A percentile compares a stretch with the other conserved stretches of the same genome.
phyloP scores from a whole-genome alignment of 2,888 invertebrate genomes.

The Opisthograptis luteolata region DNA sequence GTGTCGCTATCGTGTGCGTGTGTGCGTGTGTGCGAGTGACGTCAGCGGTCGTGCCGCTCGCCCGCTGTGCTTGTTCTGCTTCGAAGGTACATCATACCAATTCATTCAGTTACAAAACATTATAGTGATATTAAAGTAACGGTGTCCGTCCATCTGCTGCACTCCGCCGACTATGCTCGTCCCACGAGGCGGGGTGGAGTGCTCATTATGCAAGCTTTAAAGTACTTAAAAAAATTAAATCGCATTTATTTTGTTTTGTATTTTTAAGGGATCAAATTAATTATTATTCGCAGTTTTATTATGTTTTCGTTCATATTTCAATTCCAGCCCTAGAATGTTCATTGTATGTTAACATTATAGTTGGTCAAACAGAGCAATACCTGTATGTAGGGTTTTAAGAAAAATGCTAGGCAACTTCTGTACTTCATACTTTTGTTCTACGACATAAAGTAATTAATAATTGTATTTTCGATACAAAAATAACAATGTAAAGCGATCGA shows the following conservation, averaged over 20 bases:
- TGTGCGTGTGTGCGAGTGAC: constrained; percentile 1
- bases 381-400: too few species aligned
- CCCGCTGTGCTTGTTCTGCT: not conserved
- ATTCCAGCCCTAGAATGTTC: not conserved
- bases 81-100: not conserved
- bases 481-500: too few species aligned
- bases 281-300: not conserved
- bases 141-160: not conserved
- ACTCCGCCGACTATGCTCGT: not conserved
- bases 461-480: too few species aligned
- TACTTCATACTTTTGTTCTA: too few species aligned
- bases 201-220: constrained; percentile 24
- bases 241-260: constrained; percentile 22
- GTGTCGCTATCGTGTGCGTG: constrained; percentile 37
- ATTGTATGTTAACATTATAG: constrained; percentile 9
- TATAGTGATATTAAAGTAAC: not conserved
- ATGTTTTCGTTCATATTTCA: not conserved
- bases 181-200: not conserved
- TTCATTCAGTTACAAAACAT: too few species aligned
- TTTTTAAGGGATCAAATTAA: not conserved
- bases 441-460: too few species aligned
- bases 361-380: not conserved
- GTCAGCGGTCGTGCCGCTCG: not conserved
- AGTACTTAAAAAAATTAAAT: not conserved
- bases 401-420: too few species aligned